Evolutionary conservation across 2,113 vertebrate species (phyloP), one percentile per base, ranked within the genome.

Genomic region (Phaethornis superciliosus): DNA sequence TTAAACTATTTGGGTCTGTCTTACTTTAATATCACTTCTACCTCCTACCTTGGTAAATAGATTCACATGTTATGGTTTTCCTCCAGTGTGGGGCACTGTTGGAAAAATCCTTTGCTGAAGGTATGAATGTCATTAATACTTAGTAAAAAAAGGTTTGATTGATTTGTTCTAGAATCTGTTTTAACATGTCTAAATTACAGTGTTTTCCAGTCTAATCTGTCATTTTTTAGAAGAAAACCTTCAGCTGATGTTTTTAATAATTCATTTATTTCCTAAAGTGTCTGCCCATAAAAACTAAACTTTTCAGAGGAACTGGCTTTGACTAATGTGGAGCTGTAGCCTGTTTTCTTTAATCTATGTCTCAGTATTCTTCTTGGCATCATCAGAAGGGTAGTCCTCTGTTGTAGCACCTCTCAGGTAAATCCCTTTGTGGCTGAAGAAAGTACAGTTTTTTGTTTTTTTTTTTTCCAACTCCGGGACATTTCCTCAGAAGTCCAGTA

Each of bases 11-110:
- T 87, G 9, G 0, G 20, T 82, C 47, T 47, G 46, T 47, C 42
- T 89, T 91, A 26, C 32, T 92, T 91, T 80, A 82, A 85, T 88
- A 24, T 21, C 69, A 12, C 30, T 87, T 64, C 88, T 91, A 94
- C 76, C 42, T 79, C 32, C 26, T 85, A 6, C 24, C 55, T 81
- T 17, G 52, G 91, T 40, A 92, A 94, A 87, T 9, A 88, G 74
- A 68, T 76, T 68, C 1, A 62, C 52, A 20, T 35, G 17, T 62
- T 85, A 49, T 59, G 55, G 58, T 89, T 92, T 92, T 9, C 26
- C 32, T 27, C n/a, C 58, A 26, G 15, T 51, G 15, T 67, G 37
- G 30, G n/a, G 13, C 42, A 54, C 21, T 76, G 46, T 54, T 85
- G 67, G 40, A 84, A 90, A 65, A 87, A 63, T 35, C 12, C 3